A percentile compares a stretch with the other conserved stretches of the same genome.
Evolutionary conservation across 2,113 vertebrate species (phyloP).

Genomic region (Aythya baeri): DNA sequence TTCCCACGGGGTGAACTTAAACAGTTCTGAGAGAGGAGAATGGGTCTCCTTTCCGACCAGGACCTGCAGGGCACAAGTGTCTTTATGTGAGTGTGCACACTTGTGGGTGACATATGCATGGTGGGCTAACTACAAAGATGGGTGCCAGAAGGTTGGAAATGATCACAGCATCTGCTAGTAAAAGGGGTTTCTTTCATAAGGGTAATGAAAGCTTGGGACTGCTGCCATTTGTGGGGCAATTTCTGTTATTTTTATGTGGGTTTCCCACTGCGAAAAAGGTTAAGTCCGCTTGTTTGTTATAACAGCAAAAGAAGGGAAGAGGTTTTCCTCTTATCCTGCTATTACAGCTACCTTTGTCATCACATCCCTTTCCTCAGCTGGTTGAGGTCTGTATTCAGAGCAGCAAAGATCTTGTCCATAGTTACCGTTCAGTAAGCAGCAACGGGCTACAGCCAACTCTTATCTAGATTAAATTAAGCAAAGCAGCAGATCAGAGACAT

Average conservation of each 20-base stretch:
- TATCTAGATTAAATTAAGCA: not conserved
- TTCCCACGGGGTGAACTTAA: not conserved
- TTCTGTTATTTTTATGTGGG: not conserved
- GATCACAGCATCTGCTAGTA: not conserved
- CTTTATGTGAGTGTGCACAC: not conserved
- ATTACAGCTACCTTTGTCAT: constrained; percentile 26
- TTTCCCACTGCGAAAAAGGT: not conserved
- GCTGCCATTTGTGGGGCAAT: not conserved
- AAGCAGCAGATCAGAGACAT: not conserved
- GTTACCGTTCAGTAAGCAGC: not conserved
- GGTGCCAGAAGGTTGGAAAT: not conserved
- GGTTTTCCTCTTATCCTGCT: constrained; percentile 43
- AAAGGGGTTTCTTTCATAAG: not conserved
- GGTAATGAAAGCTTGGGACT: not conserved
- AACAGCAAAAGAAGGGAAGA: constrained; percentile 53
- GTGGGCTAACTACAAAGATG: not conserved
- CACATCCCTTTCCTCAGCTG: constrained; percentile 34
- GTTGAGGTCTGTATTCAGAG: not conserved
- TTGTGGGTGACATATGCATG: not conserved
- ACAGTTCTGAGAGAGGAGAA: not conserved
- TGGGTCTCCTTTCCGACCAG: not conserved
- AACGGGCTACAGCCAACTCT: not conserved
- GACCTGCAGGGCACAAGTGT: not conserved
- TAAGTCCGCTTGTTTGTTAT: constrained; percentile 1
- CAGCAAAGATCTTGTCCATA: not conserved